A percentile compares a stretch with the other conserved stretches of the same genome.
phyloP scores from a whole-genome alignment of 2,888 invertebrate genomes.

The Rhingia campestris region DNA sequence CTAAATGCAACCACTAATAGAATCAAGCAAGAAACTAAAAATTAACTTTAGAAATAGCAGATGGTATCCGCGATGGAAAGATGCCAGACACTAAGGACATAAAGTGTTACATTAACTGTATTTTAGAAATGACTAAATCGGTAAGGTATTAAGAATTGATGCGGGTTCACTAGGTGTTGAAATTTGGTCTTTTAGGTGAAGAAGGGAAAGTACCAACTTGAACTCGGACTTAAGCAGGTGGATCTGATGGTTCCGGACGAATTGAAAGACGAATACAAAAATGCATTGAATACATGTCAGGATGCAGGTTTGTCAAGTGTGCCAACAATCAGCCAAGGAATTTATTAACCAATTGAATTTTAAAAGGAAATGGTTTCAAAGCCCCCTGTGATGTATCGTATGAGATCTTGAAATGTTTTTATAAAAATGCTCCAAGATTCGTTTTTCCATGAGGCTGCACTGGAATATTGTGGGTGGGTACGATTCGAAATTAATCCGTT shows the following conservation, averaged over 20 bases:
- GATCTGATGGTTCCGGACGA: conserved; percentile 80
- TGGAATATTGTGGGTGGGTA: no score
- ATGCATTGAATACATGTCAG: conserved; percentile 78
- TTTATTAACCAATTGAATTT: background rate
- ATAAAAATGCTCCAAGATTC: conserved; percentile 12
- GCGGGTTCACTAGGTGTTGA: background rate
- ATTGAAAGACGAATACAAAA: conserved; percentile 77
- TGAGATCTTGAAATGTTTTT: conserved; percentile 18
- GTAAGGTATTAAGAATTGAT: conserved; percentile 77
- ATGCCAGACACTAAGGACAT: conserved; percentile 79
- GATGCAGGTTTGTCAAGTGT: conserved; percentile 69
- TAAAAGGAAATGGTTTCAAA: conserved; percentile 50
- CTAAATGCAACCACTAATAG: conserved; percentile 71
- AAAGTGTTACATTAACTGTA: conserved; percentile 84
- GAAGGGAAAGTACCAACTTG: conserved; percentile 80
- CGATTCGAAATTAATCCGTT: no score
- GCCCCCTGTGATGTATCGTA: conserved; percentile 80
- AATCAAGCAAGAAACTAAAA: background rate
- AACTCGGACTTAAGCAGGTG: conserved; percentile 79
- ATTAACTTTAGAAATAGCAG: conserved; percentile 76
- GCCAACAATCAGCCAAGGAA: background rate
- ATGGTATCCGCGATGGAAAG: conserved; percentile 77
- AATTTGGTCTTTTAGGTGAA: conserved; percentile 77
- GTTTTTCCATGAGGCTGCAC: background rate
- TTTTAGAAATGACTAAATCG: conserved; percentile 83